Evolutionary conservation across 2,797 vertebrate species (phyloP), one percentile per base, ranked within the genome.

Genomic region (Sarcoramphus papa): DNA sequence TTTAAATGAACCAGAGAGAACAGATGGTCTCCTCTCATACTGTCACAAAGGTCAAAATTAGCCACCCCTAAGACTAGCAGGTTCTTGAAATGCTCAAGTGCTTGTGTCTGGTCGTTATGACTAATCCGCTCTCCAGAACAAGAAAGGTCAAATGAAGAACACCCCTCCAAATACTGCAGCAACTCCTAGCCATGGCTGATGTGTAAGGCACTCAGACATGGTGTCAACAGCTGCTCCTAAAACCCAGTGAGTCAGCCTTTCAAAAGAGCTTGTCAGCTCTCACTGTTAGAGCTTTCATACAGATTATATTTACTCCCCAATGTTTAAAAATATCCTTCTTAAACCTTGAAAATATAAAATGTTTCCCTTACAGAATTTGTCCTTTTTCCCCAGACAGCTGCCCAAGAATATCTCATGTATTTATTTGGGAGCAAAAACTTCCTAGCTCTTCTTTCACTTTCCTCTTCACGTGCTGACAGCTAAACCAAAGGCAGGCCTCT

Each of bases 111-210:
- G 82, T 91, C 20, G 5, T 92, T 85, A 41, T 82, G 90, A 97
- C 91, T 96, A 97, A 96, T 96, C 94, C 90, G 56, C 91, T 96
- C 93, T 95, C 80, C 57, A 95, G 90, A 97, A 96, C 78, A 89
- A 70, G 84, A 85, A 95, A 96, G 91, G 93, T 95, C 97, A 97
- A 92, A 95, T 89, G 95, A 97, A 97, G 97, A 96, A 96, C 96
- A 93, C 69, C 43, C 37, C 83, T 96, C 83, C 80, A 95, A 97
- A 92, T 74, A 82, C 75, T 88, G 89, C 90, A 93, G 72, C 64
- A 90, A 33, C 80, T 93, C 81, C 85, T 54, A 69, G 92, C 81
- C 59, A 70, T 59, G 94, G 94, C 96, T 97, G 90, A 88, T 95
- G 85, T 93, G 78, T 75, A 93, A 96, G 79, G 95, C 40, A n/a